Conservation (phyloP, 2,888 invertebrate genomes). For the Cheilosia impressa region DNA sequence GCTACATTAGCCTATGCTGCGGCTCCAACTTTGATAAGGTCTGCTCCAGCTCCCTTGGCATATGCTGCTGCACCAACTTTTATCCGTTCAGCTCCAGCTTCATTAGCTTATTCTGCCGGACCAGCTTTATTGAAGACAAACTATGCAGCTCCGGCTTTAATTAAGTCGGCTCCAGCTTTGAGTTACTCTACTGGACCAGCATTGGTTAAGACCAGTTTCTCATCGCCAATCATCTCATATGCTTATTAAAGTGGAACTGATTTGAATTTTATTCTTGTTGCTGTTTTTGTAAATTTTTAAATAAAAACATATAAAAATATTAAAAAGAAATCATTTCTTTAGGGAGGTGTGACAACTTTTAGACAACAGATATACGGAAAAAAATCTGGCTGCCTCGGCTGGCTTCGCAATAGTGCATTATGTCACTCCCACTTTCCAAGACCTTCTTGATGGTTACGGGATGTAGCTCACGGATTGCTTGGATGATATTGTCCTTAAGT, state of each 20-base stretch:
- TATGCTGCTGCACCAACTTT: slow-evolving; percentile 60
- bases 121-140: slow-evolving; percentile 79
- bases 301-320: neutral
- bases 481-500: too few species aligned
- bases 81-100: slow-evolving; percentile 47
- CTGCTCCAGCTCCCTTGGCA: slow-evolving; percentile 49
- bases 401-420: too few species aligned
- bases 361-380: too few species aligned
- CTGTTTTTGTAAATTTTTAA: slow-evolving; percentile 15
- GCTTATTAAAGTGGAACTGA: slow-evolving; percentile 77
- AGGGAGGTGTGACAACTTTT: too few species aligned
- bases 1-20: slow-evolving; percentile 77
- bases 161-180: slow-evolving; percentile 47
- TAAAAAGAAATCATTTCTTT: neutral
- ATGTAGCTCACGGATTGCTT: too few species aligned
- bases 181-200: slow-evolving; percentile 57
- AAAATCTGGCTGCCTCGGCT: too few species aligned
- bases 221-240: slow-evolving; percentile 82
- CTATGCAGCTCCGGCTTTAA: slow-evolving; percentile 44
- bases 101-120: slow-evolving; percentile 76
- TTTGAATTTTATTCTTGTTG: slow-evolving; percentile 21
- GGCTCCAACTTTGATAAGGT: slow-evolving; percentile 48
- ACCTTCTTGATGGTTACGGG: too few species aligned
- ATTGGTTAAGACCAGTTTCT: slow-evolving; percentile 81
- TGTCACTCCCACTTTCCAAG: too few species aligned